Evolutionary conservation across 2,888 invertebrate species (phyloP).

Genomic region (Patella depressa): DNA sequence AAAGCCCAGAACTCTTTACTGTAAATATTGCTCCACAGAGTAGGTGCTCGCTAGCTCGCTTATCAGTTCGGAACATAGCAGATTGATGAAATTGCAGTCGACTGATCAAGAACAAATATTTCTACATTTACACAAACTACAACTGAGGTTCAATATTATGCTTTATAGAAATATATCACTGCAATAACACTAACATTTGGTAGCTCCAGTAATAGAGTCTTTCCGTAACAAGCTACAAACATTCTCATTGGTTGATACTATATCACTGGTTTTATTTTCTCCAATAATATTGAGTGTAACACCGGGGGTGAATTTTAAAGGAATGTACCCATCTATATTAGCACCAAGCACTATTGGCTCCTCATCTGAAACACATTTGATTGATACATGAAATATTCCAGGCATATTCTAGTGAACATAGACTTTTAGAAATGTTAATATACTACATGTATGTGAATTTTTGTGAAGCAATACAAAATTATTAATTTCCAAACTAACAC

Average conservation of each 20-base stretch:
- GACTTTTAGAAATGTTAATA: neutral
- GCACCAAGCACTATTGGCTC: constrained; percentile 58
- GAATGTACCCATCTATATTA: constrained; percentile 68
- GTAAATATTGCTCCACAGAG: too few species aligned
- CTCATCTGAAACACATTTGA: constrained; percentile 50
- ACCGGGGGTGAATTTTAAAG: constrained; percentile 59
- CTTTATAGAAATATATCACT: too few species aligned
- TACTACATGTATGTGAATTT: neutral
- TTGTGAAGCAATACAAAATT: neutral
- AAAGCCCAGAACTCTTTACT: too few species aligned
- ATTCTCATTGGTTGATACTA: neutral
- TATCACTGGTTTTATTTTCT: constrained; percentile 6
- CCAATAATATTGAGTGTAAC: constrained; percentile 54
- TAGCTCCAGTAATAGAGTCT: constrained; percentile 11
- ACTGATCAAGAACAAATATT: too few species aligned
- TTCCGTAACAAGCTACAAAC: constrained; percentile 2
- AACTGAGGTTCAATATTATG: too few species aligned
- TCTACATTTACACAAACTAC: too few species aligned
- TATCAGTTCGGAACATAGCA: too few species aligned
- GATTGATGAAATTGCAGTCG: too few species aligned
- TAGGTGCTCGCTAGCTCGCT: too few species aligned
- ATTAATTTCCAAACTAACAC: too few species aligned
- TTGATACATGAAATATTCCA: neutral
- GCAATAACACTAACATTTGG: neutral
- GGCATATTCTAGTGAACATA: neutral